Base-by-base conservation (phyloP, 2,113 vertebrate genomes). In the Psittacara wagleri region DNA sequence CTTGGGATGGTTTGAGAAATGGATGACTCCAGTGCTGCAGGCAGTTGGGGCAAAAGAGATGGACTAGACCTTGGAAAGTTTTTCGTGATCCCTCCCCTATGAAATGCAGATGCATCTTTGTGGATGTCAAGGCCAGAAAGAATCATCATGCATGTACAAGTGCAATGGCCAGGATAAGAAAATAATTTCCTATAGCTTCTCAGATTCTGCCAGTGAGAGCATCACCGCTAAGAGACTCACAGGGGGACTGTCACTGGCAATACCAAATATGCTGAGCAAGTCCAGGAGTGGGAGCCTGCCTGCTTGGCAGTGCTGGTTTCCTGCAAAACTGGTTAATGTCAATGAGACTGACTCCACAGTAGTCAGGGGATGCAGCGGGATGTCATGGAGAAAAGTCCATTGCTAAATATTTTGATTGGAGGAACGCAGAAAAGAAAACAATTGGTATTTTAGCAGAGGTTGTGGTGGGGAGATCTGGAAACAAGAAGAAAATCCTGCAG, bases 391-490 rank as follows among this genome's bases (percentile, higher is more conserved):
- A 74, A 79, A 94, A 90, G 90, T 75, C 63, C 77, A 41, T 75
- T 29, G 13, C 80, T 95, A 96, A 98, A 96, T 93, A 97, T 95
- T 97, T 94, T 94, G 61, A 92, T 92, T 95, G 95, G 67, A 83
- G 63, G 82, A 95, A 88, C 7, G 10, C 37, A 92, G 88, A 88
- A 97, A 96, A 90, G 70, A 95, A 96, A 93, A 89, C 91, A 92
- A 74, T 37, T 92, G 64, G 92, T 81, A 93, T 94, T 96, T 96
- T 20, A 88, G 93, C 87, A 92, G 83, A 90, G 54, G 57, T 16
- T 59, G 57, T 59, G 33, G n/a, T 59, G 57, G 33, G 67, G 6
- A 31, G 28, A 68, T 69, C 88, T 88, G 86, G 66, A 96, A 92
- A 63, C 80, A 86, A 68, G 78, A 90, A 93, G 91, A 91, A 96